Evolutionary conservation across 2,113 vertebrate genomes (phyloP).

Genomic region (Corydoras maculifer): DNA sequence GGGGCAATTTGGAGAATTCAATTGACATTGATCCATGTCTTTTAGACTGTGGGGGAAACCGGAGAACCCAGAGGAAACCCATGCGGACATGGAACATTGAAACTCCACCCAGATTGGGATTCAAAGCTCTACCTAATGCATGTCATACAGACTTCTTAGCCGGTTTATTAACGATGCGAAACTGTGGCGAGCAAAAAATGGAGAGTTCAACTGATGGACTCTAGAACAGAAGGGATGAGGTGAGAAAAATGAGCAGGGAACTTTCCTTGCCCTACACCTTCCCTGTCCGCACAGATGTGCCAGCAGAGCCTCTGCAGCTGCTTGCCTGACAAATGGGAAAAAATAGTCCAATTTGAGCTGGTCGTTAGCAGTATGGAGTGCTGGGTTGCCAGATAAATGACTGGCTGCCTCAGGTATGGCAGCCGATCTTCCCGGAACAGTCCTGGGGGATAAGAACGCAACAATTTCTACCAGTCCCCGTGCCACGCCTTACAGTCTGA

Average conservation of each 20-base stretch:
- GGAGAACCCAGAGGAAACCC: too few relatives aligned
- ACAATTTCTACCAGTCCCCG: constrained; percentile 56
- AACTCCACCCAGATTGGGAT: too few relatives aligned
- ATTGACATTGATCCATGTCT: too few relatives aligned
- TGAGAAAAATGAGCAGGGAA: constrained; percentile 77
- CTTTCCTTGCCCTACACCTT: constrained; percentile 72
- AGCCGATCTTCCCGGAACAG: constrained; percentile 69
- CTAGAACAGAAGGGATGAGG: constrained; percentile 31
- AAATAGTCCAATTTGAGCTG: constrained; percentile 89
- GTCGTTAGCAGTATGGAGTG: constrained; percentile 76
- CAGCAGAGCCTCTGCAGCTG: constrained; percentile 79
- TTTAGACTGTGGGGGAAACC: too few relatives aligned
- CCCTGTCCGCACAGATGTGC: constrained; percentile 67
- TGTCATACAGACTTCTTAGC: too few relatives aligned
- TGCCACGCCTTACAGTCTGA: constrained; percentile 60
- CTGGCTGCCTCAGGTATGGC: constrained; percentile 77
- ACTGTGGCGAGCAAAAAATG: constrained; percentile 49
- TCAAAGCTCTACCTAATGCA: too few relatives aligned
- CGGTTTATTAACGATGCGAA: constrained; percentile 35
- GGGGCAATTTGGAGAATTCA: too few relatives aligned
- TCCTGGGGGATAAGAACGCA: constrained; percentile 65
- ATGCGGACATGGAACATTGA: too few relatives aligned
- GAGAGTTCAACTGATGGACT: constrained; percentile 5
- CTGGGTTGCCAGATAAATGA: constrained; percentile 73
- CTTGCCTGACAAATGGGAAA: constrained; percentile 83